Percentiles rank a stretch among this genome's conserved stretches.
These are phyloP conservation scores for Phodopus roborovskii DNA, from an alignment of 2,113 vertebrate genomes.

Conservation along the genomic window DNA sequence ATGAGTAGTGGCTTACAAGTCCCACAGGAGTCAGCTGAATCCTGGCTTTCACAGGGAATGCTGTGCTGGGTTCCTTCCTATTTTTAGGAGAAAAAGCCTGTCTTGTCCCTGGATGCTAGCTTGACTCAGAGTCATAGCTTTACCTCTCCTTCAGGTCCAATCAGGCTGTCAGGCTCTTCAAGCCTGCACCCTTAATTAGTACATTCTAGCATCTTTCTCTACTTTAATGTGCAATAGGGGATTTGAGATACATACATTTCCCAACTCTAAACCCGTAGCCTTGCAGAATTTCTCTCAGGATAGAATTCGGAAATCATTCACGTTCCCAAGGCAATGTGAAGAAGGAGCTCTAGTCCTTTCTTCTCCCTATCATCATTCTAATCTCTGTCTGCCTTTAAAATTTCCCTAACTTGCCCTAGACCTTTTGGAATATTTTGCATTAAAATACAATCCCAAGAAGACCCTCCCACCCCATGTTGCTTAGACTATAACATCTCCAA, in stretches of 20 bases:
- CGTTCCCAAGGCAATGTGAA: neutral
- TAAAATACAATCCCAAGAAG: conserved; percentile 35
- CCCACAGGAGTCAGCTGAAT: neutral
- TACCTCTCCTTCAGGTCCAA: neutral
- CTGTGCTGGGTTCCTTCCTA: neutral
- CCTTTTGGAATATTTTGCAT: conserved; percentile 27
- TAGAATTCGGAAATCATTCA: conserved; percentile 49
- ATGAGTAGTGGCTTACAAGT: neutral
- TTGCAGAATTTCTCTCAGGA: conserved; percentile 45
- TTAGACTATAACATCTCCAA: neutral
- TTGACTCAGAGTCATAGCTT: neutral
- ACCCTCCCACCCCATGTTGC: neutral
- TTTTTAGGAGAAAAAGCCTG: neutral
- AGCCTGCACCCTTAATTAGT: neutral
- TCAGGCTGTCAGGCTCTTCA: neutral
- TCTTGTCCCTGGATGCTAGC: neutral
- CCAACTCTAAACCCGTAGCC: conserved; percentile 8
- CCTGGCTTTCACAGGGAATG: neutral
- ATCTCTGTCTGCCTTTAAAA: neutral
- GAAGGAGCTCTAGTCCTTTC: neutral
- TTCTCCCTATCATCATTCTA: neutral
- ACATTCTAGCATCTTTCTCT: neutral
- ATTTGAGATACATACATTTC: neutral
- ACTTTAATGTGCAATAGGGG: neutral
- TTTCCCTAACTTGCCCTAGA: neutral